Evolutionary conservation across 2,888 invertebrate genomes (phyloP).

Genomic region (Anticlea derivata): DNA sequence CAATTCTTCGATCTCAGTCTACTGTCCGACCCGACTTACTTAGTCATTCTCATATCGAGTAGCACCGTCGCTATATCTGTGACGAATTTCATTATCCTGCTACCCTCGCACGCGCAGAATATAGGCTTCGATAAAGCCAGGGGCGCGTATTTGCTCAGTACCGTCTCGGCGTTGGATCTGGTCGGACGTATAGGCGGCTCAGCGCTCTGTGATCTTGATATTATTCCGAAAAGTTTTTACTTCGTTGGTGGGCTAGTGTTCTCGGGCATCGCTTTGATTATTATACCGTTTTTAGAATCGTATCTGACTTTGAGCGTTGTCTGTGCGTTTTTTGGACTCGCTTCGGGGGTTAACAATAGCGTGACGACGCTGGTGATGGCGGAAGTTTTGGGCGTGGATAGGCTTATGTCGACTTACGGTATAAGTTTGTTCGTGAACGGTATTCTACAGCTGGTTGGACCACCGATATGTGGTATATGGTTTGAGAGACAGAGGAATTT

Average conservation of each 20-base stretch:
- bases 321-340: slow-evolving; percentile 91
- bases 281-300: slow-evolving; percentile 87
- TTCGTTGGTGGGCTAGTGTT: slow-evolving; percentile 91
- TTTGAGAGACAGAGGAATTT: slow-evolving; percentile 86
- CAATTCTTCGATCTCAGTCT: slow-evolving; percentile 90
- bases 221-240: slow-evolving; percentile 91
- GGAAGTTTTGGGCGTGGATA: slow-evolving; percentile 92
- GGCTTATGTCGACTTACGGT: slow-evolving; percentile 92
- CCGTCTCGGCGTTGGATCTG: slow-evolving; percentile 91
- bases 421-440: slow-evolving; percentile 94
- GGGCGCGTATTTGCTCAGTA: slow-evolving; percentile 89
- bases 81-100: slow-evolving; percentile 93
- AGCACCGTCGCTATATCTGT: slow-evolving; percentile 94
- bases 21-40: slow-evolving; percentile 89
- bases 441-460: slow-evolving; percentile 90
- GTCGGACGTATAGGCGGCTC: slow-evolving; percentile 94
- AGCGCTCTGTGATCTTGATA: slow-evolving; percentile 89
- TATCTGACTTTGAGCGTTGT: slow-evolving; percentile 86
- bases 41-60: slow-evolving; percentile 92
- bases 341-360: slow-evolving; percentile 93
- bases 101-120: slow-evolving; percentile 90
- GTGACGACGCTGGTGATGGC: slow-evolving; percentile 95
- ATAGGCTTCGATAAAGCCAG: slow-evolving; percentile 88
- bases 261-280: slow-evolving; percentile 89
- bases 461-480: slow-evolving; percentile 91